Evolutionary conservation across 2,888 invertebrate species (phyloP).

Genomic region (Colostygia pectinataria): DNA sequence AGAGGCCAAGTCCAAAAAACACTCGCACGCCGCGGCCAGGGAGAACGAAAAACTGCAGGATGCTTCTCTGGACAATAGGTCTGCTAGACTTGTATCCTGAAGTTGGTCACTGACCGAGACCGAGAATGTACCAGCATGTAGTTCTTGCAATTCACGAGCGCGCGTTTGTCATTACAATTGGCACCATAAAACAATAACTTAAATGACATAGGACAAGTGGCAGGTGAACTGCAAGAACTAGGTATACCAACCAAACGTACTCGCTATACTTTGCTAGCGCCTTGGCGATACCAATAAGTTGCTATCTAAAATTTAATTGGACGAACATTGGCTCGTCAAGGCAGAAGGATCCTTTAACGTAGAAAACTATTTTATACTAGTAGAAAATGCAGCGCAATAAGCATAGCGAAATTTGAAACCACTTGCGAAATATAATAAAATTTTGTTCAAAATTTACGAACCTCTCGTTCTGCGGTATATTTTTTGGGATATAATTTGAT

Average conservation of each 20-base stretch:
- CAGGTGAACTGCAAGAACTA: too few species aligned
- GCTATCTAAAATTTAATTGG: not conserved
- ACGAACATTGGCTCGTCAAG: slow-evolving; percentile 40
- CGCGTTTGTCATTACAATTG: too few species aligned
- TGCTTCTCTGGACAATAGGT: slow-evolving; percentile 79
- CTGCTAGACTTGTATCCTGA: slow-evolving; percentile 36
- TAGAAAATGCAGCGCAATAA: slow-evolving; percentile 43
- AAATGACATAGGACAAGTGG: too few species aligned
- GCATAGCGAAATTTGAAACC: slow-evolving; percentile 42
- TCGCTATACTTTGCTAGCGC: not conserved
- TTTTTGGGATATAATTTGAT: slow-evolving; percentile 4
- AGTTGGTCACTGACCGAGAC: too few species aligned
- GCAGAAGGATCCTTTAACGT: slow-evolving; percentile 65
- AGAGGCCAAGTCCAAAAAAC: slow-evolving; percentile 94
- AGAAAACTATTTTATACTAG: not conserved
- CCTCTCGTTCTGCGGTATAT: too few species aligned
- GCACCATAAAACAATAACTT: too few species aligned
- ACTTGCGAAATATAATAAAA: slow-evolving; percentile 56
- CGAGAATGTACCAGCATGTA: too few species aligned
- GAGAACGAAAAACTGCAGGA: slow-evolving; percentile 97
- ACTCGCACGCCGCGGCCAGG: slow-evolving; percentile 92
- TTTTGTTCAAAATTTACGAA: too few species aligned
- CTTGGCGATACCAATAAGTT: slow-evolving; percentile 30
- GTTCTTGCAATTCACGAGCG: too few species aligned
- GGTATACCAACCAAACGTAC: too few species aligned